Evolutionary conservation across 1,140 invertebrate species (phyloP), one percentile per base, ranked within the genome.

Genomic region (Streblospio benedicti): DNA sequence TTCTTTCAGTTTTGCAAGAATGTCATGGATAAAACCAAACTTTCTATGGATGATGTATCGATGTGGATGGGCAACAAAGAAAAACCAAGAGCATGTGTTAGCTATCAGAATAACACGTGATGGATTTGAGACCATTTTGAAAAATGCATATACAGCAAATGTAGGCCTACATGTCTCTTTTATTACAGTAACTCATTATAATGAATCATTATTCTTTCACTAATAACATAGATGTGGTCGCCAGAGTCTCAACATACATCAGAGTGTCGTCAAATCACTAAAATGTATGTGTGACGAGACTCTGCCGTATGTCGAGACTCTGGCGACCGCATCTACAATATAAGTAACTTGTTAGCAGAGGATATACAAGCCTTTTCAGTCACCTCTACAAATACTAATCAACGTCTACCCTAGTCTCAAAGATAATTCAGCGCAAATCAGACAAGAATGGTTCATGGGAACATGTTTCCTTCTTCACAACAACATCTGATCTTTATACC

Each of bases 1-100:
- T 47, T 41, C 60, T 25, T 76, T 67, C 59, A 72, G 62, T 47
- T 62, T 67, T 27, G 54, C 38, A 4, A 60, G 73, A 47, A 76
- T 76, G 73, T 71, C 69, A 14, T 75, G 75, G 75, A 68, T 76
- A 20, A 76, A 76, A 54, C 71, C 75, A 9, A 76, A 72, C 62
- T 76, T 76, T 64, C 57, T 76, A 35, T 76, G 73, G 73, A 76
- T 76, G 73, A 76, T 75, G 71, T 76, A 72, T 53, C 65, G 73
- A 25, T 72, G 71, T 57, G 73, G 70, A 0, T 76, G 75, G 75
- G 73, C 69, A 1, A 67, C 60, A 4, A 75, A 75, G 61, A 1
- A 20, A 1, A 68, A 71, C 20, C 74, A 76, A 59, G 67, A 75
- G 49, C 49, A 67, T 35, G 68, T 77, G 4, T 57, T 77, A 25